These are phyloP conservation scores for Apodemia mormo DNA, from an alignment of 2,888 invertebrate genomes.

Conservation along the genomic window DNA sequence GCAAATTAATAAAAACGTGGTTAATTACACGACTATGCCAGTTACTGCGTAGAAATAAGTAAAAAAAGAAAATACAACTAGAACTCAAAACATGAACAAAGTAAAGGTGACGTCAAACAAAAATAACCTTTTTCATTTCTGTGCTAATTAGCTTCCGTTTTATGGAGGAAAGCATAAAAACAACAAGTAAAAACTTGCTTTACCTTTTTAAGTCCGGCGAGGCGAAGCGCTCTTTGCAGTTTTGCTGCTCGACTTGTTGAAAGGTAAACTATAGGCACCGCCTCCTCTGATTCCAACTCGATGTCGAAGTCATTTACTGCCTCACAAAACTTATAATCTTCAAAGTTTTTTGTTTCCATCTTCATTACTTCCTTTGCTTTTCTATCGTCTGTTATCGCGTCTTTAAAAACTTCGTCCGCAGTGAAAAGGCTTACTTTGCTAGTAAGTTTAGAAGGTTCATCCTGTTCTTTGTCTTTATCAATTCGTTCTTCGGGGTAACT, in stretches of 20 bases:
- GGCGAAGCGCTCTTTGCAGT: constrained; percentile 79
- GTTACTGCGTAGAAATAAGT: neutral
- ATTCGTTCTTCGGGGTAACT: constrained; percentile 59
- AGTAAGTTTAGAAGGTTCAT: constrained; percentile 50
- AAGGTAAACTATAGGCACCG: constrained; percentile 74
- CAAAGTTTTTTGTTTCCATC: constrained; percentile 53
- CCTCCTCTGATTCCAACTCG: constrained; percentile 66
- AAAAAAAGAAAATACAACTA: neutral
- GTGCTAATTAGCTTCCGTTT: constrained; percentile 4
- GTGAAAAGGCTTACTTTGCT: constrained; percentile 66
- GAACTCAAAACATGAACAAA: neutral
- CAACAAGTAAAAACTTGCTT: constrained; percentile 35
- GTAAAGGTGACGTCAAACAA: constrained; percentile 15
- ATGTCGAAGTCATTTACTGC: constrained; percentile 75
- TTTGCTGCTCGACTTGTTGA: constrained; percentile 76
- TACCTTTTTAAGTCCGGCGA: constrained; percentile 82
- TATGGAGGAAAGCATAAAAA: constrained; percentile 20
- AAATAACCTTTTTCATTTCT: constrained; percentile 10
- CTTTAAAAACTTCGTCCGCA: constrained; percentile 61
- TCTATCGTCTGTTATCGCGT: constrained; percentile 58
- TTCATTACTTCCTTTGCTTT: constrained; percentile 65
- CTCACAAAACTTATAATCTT: constrained; percentile 58
- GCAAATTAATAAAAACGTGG: neutral
- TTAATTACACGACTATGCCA: neutral
- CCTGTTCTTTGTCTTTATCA: constrained; percentile 36